These are phyloP conservation scores for Polydrusus cervinus DNA, from an alignment of 2,888 invertebrate genomes.

Conservation along the genomic window DNA sequence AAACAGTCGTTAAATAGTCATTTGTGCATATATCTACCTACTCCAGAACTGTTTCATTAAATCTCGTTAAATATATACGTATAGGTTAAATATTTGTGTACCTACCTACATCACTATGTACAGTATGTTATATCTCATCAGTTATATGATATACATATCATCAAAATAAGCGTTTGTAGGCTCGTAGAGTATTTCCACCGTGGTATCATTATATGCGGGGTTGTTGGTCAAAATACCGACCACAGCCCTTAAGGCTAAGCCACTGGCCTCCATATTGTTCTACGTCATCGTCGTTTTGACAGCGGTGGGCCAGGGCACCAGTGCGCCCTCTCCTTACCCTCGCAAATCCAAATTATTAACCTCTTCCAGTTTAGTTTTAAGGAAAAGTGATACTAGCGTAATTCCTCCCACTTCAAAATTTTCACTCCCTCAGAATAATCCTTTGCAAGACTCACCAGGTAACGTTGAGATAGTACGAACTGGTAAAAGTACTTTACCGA, in stretches of 20 bases:
- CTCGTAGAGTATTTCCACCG: constrained; percentile 22
- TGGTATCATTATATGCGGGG: constrained; percentile 51
- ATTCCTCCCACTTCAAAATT: constrained; percentile 27
- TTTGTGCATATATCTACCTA: neutral
- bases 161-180: constrained; percentile 16
- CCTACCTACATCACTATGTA: constrained; percentile 3
- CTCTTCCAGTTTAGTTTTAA: constrained; percentile 53
- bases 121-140: constrained; percentile 19
- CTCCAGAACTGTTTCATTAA: neutral
- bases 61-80: neutral
- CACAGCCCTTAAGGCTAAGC: constrained; percentile 52
- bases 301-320: constrained; percentile 41
- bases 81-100: neutral
- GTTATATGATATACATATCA: constrained; percentile 34
- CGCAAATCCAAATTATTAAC: constrained; percentile 49
- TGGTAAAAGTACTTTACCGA: constrained; percentile 19
- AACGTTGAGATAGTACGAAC: neutral
- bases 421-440: constrained; percentile 3
- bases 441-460: neutral
- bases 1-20: constrained; percentile 16
- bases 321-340: constrained; percentile 22
- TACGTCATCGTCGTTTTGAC: constrained; percentile 48
- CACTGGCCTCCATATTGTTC: constrained; percentile 51
- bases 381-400: constrained; percentile 55
- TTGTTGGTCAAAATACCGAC: constrained; percentile 55